These are phyloP conservation scores for Apocheima hispidaria DNA, from an alignment of 2,888 invertebrate species.

Conservation along the genomic window DNA sequence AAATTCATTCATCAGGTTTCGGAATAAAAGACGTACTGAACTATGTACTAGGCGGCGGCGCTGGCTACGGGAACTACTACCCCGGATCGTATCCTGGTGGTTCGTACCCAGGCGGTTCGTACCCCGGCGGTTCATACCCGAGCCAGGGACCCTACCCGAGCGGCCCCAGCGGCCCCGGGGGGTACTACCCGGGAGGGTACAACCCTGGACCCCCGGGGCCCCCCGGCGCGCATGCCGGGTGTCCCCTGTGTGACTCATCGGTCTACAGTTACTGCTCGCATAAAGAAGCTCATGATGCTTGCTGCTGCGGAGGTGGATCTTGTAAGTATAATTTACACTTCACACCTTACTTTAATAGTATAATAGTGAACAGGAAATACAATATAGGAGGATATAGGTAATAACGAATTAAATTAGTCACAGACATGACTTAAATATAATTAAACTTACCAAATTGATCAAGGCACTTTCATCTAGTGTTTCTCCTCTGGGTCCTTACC, in stretches of 20 bases:
- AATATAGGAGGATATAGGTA: no score
- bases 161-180: constrained; percentile 49
- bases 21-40: constrained; percentile 80
- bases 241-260: constrained; percentile 91
- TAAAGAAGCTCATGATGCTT: constrained; percentile 91
- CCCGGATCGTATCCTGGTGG: constrained; percentile 42
- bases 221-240: constrained; percentile 83
- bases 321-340: constrained; percentile 65
- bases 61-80: constrained; percentile 30
- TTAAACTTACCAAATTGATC: no score
- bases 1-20: constrained; percentile 73
- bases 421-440: no score
- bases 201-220: constrained; percentile 65
- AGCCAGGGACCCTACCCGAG: constrained; percentile 47
- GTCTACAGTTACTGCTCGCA: constrained; percentile 92
- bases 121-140: constrained; percentile 45
- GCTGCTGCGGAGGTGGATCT: constrained; percentile 88
- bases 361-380: no score
- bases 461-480: no score
- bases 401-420: no score
- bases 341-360: no score
- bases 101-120: constrained; percentile 33
- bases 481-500: no score
- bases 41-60: constrained; percentile 79
- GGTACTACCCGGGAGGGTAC: constrained; percentile 50